phyloP scores from a whole-genome alignment of 2,888 invertebrate species.

The Philaethria dido region DNA sequence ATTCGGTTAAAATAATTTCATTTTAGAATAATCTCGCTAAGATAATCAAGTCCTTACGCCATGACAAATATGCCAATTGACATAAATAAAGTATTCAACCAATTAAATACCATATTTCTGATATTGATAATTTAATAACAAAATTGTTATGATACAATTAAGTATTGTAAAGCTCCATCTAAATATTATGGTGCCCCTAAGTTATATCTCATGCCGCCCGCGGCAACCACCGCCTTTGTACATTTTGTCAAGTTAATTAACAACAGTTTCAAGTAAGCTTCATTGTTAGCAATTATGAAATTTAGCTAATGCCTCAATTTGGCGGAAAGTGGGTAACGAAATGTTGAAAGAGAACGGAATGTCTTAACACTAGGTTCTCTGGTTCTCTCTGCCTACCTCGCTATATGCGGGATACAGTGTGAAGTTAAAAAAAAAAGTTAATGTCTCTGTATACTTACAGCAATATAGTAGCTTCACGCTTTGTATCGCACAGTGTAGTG shows the following conservation, averaged over 20 bases:
- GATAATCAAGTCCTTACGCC: background rate
- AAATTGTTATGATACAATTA: slow-evolving; percentile 15
- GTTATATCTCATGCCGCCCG: slow-evolving; percentile 42
- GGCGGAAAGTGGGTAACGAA: no score
- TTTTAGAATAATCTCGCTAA: background rate
- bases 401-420: no score
- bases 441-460: no score
- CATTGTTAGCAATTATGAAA: slow-evolving; percentile 7
- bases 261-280: slow-evolving; percentile 7
- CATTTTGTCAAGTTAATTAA: slow-evolving; percentile 56
- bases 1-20: no score
- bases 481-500: no score
- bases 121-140: slow-evolving; percentile 8
- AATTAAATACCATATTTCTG: background rate
- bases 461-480: no score
- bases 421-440: no score
- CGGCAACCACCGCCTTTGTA: slow-evolving; percentile 49
- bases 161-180: slow-evolving; percentile 1
- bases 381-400: no score
- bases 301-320: background rate
- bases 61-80: background rate
- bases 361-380: no score
- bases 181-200: slow-evolving; percentile 5
- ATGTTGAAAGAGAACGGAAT: no score
- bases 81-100: background rate